phyloP scores from a whole-genome alignment of 2,888 invertebrate genomes.

The Thera obeliscata region DNA sequence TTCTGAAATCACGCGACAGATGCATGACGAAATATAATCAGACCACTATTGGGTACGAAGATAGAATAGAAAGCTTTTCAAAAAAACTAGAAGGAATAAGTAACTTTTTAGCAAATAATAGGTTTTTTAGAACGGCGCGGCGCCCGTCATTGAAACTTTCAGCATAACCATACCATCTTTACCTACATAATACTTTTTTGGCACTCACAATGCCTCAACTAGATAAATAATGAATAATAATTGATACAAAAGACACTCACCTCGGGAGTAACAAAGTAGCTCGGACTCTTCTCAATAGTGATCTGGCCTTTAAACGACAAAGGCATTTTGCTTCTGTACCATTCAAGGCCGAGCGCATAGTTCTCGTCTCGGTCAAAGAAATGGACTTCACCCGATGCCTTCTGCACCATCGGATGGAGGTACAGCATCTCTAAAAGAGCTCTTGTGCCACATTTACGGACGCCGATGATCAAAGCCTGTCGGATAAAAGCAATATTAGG shows the following conservation, averaged over 20 bases:
- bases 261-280: conserved; percentile 98
- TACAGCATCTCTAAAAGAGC: conserved; percentile 98
- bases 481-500: conserved; percentile 37
- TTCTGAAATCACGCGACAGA: conserved; percentile 39
- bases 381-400: conserved; percentile 97
- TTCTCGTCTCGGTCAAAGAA: conserved; percentile 98
- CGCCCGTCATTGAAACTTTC: not conserved
- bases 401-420: conserved; percentile 96
- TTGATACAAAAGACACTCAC: conserved; percentile 78
- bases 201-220: too few species aligned
- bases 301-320: conserved; percentile 95
- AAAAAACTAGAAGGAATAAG: conserved; percentile 23
- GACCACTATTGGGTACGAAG: conserved; percentile 25
- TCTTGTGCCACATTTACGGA: conserved; percentile 97
- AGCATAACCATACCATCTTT: too few species aligned
- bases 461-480: conserved; percentile 96
- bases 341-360: conserved; percentile 95
- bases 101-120: not conserved
- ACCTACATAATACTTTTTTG: too few species aligned
- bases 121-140: not conserved
- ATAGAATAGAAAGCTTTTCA: conserved; percentile 30
- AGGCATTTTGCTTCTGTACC: conserved; percentile 98
- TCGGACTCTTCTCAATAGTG: conserved; percentile 98
- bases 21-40: conserved; percentile 42
- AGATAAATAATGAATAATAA: not conserved